Evolutionary conservation across 2,797 vertebrate genomes (phyloP).

Genomic region (Brotogeris chrysoptera): DNA sequence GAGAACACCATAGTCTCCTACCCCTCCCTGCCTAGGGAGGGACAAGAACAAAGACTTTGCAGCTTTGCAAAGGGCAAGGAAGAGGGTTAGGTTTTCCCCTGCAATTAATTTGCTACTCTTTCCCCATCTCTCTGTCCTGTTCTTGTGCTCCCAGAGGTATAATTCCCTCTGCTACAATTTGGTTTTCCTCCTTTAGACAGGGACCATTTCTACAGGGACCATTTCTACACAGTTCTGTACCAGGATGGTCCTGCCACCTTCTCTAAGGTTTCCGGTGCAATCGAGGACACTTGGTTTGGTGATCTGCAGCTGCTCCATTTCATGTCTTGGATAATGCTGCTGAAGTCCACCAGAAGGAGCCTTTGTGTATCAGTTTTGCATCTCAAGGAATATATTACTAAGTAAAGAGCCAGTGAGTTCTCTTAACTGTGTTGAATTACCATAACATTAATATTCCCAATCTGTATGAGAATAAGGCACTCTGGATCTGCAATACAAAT

Average conservation of each 20-base stretch:
- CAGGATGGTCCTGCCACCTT: neutral
- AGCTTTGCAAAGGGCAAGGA: neutral
- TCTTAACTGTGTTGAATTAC: neutral
- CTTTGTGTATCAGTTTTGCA: neutral
- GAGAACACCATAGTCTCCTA: neutral
- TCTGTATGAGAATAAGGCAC: neutral
- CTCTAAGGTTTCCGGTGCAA: neutral
- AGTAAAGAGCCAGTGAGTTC: neutral
- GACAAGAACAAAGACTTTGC: neutral
- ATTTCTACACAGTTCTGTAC: neutral
- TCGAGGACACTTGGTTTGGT: neutral
- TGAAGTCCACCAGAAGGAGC: neutral
- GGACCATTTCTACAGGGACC: fast-evolving
- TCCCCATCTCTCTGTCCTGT: neutral
- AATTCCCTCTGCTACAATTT: neutral
- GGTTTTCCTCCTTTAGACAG: neutral
- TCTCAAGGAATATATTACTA: neutral
- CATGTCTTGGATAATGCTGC: neutral
- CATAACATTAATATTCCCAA: neutral
- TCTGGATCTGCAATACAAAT: neutral
- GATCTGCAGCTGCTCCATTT: neutral
- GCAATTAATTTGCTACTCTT: neutral
- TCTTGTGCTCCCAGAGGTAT: neutral
- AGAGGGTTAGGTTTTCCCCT: neutral
- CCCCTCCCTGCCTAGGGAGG: neutral